Percentiles rank a stretch among this genome's conserved stretches.
phyloP scores from a whole-genome alignment of 2,888 invertebrate species.

The Drosophila meridionalis region DNA sequence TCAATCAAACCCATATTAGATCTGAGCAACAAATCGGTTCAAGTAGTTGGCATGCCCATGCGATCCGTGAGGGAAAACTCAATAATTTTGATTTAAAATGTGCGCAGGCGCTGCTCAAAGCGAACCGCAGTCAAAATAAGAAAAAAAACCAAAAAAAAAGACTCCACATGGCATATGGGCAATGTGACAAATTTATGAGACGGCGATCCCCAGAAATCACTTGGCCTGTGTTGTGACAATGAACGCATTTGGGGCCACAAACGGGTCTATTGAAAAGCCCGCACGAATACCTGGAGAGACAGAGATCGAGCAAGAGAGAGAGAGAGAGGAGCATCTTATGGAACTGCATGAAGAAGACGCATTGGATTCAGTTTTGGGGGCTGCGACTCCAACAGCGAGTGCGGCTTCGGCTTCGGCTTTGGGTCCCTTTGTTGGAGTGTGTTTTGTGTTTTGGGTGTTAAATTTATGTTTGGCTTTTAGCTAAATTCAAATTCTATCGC shows the following conservation, averaged over 20 bases:
- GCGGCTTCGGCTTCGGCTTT: slow-evolving; percentile 25
- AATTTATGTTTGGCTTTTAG: slow-evolving; percentile 83
- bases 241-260: slow-evolving; percentile 42
- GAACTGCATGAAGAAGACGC: slow-evolving; percentile 24
- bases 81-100: slow-evolving; percentile 72
- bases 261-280: slow-evolving; percentile 64
- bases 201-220: slow-evolving; percentile 48
- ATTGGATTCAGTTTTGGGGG: slow-evolving; percentile 8
- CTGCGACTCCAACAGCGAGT: slow-evolving; percentile 17
- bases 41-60: slow-evolving; percentile 6
- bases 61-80: slow-evolving; percentile 14
- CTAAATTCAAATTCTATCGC: slow-evolving; percentile 84
- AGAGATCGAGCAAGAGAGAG: background rate
- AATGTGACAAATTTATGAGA: slow-evolving; percentile 75
- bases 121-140: slow-evolving; percentile 29
- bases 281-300: slow-evolving; percentile 36
- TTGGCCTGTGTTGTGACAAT: slow-evolving; percentile 63
- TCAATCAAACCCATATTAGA: background rate
- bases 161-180: slow-evolving; percentile 46
- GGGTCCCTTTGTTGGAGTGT: slow-evolving; percentile 57
- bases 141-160: background rate
- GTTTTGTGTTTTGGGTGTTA: slow-evolving; percentile 76
- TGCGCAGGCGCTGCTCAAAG: slow-evolving; percentile 72
- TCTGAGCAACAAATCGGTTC: background rate
- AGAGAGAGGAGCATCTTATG: slow-evolving; percentile 4